Conservation (phyloP, 2,888 invertebrate genomes). For the Hydrotaea diabolus region DNA sequence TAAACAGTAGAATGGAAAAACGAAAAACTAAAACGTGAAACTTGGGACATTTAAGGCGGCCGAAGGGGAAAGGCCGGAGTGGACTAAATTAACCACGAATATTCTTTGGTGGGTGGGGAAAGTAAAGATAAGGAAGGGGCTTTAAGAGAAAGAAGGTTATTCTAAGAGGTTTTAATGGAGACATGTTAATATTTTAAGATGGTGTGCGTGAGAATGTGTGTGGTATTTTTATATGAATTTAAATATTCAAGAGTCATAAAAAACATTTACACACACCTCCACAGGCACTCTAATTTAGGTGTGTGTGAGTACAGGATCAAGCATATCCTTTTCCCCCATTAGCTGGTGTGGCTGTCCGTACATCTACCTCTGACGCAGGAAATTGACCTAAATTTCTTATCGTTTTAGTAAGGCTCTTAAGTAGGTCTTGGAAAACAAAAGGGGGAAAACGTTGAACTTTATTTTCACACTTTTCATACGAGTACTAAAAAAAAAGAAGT, state of each 20-base stretch:
- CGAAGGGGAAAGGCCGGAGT: not conserved
- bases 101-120: not conserved
- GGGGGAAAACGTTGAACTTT: not conserved
- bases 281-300: too few species aligned
- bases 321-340: constrained; percentile 1
- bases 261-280: not conserved
- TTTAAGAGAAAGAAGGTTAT: constrained; percentile 46
- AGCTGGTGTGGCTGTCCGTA: too few species aligned
- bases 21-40: not conserved
- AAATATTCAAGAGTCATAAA: constrained; percentile 26
- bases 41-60: constrained; percentile 13
- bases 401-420: not conserved
- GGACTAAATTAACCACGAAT: constrained; percentile 27
- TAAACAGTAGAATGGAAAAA: constrained; percentile 46
- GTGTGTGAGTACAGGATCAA: not conserved
- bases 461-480: constrained; percentile 9
- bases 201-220: not conserved
- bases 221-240: not conserved
- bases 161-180: constrained; percentile 39
- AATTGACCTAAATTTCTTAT: constrained; percentile 48
- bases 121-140: constrained; percentile 4
- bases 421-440: not conserved
- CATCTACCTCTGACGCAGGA: not conserved
- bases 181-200: constrained; percentile 3
- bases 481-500: not conserved